A percentile compares a stretch with the other conserved stretches of the same genome.
These are phyloP conservation scores for Choreutis nemorana DNA, from an alignment of 2,888 invertebrate genomes.

Conservation along the genomic window DNA sequence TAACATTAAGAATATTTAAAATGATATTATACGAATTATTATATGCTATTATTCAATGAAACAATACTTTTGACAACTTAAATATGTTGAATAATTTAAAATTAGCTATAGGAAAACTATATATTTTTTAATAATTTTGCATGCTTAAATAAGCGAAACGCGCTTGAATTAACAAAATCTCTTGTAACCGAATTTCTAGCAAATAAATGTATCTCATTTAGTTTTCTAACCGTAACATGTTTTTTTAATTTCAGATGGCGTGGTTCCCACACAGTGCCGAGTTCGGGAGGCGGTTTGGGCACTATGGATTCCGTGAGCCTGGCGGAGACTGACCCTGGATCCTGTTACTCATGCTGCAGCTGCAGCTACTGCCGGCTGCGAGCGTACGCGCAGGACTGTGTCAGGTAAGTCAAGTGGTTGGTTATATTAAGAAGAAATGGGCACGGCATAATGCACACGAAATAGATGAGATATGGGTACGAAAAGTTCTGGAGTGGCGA, in stretches of 20 bases:
- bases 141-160: too few relatives aligned
- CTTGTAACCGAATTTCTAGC: too few relatives aligned
- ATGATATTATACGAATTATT: too few relatives aligned
- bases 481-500: too few relatives aligned
- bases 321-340: conserved; percentile 58
- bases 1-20: too few relatives aligned
- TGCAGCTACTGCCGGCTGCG: conserved; percentile 68
- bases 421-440: neutral
- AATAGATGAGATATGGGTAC: too few relatives aligned
- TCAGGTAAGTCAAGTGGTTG: conserved; percentile 45
- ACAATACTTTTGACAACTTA: conserved; percentile 3
- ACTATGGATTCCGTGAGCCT: conserved; percentile 48
- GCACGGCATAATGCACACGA: too few relatives aligned
- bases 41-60: too few relatives aligned
- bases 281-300: conserved; percentile 35
- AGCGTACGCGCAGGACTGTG: conserved; percentile 51
- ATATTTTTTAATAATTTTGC: too few relatives aligned
- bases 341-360: conserved; percentile 67
- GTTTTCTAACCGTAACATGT: too few relatives aligned
- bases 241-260: conserved; percentile 55
- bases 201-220: too few relatives aligned
- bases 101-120: conserved; percentile 2
- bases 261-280: conserved; percentile 46
- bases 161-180: too few relatives aligned
- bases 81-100: neutral